Evolutionary conservation across 2,113 vertebrate genomes (phyloP).

Genomic region (Lonchura striata): DNA sequence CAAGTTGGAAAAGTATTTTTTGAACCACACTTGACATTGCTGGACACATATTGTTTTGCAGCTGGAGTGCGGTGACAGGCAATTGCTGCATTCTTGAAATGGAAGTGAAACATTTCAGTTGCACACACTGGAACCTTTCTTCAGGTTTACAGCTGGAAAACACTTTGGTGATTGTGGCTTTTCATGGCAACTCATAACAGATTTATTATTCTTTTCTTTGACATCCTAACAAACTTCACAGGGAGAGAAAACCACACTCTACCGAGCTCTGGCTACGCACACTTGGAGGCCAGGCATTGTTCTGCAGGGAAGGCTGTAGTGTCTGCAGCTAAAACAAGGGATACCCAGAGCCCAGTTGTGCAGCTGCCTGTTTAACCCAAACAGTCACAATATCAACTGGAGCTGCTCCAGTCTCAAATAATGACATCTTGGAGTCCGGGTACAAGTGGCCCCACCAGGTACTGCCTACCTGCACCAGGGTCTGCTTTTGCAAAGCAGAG

Average conservation of each 20-base stretch:
- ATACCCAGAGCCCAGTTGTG: not conserved
- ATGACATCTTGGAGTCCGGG: not conserved
- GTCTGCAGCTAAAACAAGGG: not conserved
- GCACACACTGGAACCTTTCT: not conserved
- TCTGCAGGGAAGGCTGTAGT: not conserved
- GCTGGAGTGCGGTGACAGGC: not conserved
- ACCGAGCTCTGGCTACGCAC: not conserved
- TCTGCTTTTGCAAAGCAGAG: not conserved
- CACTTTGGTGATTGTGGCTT: not conserved
- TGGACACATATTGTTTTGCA: not conserved
- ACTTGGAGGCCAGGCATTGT: not conserved
- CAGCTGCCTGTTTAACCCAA: not conserved
- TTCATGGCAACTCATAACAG: not conserved
- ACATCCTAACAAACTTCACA: not conserved
- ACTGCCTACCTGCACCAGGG: not conserved
- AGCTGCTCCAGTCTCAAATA: not conserved
- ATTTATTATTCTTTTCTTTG: conserved; percentile 33
- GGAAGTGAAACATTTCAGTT: conserved; percentile 10
- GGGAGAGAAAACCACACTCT: not conserved
- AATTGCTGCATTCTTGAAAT: not conserved
- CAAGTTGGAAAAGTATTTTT: conserved; percentile 1
- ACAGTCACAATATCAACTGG: not conserved
- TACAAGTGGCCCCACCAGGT: not conserved
- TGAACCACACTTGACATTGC: not conserved
- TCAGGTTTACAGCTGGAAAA: conserved; percentile 32